Evolutionary conservation across 2,797 vertebrate genomes (phyloP).

Genomic region (Phalanger gymnotis): DNA sequence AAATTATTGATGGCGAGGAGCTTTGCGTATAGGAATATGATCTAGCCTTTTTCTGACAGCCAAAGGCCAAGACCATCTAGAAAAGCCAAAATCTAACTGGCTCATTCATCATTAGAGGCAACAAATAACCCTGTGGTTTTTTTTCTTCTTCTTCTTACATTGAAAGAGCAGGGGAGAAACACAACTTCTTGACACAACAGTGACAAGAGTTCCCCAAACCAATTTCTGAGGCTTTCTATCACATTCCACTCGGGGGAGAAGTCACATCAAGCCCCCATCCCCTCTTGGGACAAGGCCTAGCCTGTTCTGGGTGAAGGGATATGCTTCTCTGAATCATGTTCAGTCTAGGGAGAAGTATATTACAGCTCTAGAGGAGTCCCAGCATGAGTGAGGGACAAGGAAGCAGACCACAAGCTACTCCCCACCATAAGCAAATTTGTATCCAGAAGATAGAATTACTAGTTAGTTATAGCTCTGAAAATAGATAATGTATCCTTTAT

Average conservation of each 20-base stretch:
- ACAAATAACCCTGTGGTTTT: background rate
- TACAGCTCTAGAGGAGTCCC: background rate
- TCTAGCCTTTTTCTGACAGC: background rate
- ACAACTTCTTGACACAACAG: background rate
- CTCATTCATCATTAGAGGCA: background rate
- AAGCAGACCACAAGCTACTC: background rate
- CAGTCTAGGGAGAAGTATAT: background rate
- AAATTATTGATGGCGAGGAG: background rate
- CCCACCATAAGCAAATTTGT: background rate
- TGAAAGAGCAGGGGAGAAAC: background rate
- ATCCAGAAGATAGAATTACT: background rate
- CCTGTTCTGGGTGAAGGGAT: background rate
- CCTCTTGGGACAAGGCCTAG: background rate
- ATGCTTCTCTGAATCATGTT: background rate
- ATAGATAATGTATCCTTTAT: background rate
- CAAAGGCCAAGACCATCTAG: background rate
- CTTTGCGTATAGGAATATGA: background rate
- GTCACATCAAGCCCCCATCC: background rate
- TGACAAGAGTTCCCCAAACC: background rate
- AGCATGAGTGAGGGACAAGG: background rate
- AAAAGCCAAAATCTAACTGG: background rate
- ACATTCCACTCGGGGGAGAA: background rate
- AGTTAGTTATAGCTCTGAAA: background rate
- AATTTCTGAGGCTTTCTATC: background rate
- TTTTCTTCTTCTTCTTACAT: background rate